phyloP scores from a whole-genome alignment of 1,140 invertebrate species.

The Aphaenogaster rudis region DNA sequence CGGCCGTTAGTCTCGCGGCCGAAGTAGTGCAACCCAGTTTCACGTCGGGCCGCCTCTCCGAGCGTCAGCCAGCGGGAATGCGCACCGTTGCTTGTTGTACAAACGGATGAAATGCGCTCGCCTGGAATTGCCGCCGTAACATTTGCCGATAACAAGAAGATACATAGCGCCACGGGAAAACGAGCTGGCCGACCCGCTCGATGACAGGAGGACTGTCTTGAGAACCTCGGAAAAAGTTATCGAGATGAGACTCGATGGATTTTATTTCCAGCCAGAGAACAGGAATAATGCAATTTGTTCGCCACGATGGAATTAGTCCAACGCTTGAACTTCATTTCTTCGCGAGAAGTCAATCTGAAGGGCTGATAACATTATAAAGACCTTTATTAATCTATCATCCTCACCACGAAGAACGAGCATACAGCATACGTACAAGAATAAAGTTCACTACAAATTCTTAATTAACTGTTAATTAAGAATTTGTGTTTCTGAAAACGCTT shows the following conservation, averaged over 20 bases:
- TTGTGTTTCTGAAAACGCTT: not conserved
- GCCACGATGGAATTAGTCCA: not conserved
- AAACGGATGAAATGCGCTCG: constrained; percentile 34
- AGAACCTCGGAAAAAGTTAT: not conserved
- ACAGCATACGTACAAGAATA: not conserved
- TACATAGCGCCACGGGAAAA: not conserved
- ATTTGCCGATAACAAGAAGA: not conserved
- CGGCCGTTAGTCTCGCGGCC: not conserved
- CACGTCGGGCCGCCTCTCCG: constrained; percentile 75
- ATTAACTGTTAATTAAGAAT: not conserved
- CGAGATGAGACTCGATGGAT: not conserved
- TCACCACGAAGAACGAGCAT: not conserved
- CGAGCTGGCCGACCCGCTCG: not conserved
- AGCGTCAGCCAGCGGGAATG: constrained; percentile 42
- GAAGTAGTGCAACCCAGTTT: constrained; percentile 84
- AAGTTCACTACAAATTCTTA: not conserved
- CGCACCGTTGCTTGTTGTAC: constrained; percentile 16
- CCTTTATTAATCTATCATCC: not conserved
- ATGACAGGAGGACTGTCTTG: no score
- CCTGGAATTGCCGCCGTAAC: constrained; percentile 6
- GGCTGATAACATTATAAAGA: not conserved
- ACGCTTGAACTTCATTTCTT: not conserved
- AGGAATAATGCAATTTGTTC: not conserved
- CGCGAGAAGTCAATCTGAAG: not conserved
- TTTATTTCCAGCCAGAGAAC: not conserved